Evolutionary conservation across 2,113 vertebrate genomes (phyloP).

Genomic region (Lepisosteus osseus): DNA sequence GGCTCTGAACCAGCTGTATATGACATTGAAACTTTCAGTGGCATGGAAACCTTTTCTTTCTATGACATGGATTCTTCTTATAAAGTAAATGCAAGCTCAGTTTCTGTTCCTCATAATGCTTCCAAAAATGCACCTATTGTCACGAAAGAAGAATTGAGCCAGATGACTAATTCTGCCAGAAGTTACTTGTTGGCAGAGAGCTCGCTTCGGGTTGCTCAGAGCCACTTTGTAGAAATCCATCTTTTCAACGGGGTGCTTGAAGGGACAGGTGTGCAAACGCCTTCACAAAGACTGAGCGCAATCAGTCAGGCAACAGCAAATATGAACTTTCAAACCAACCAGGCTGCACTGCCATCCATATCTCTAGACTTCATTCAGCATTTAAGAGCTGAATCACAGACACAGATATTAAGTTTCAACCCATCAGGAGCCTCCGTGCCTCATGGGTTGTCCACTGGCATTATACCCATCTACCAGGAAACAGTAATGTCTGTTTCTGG

Average conservation of each 20-base stretch:
- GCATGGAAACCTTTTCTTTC: conserved; percentile 27
- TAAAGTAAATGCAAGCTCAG: conserved; percentile 30
- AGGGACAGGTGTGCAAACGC: conserved; percentile 24
- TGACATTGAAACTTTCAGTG: conserved; percentile 32
- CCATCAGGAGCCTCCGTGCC: not conserved
- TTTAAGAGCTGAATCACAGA: not conserved
- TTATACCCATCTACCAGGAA: not conserved
- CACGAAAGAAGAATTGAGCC: not conserved
- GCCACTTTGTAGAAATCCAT: conserved; percentile 18
- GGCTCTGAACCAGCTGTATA: conserved; percentile 38
- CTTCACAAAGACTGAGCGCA: conserved; percentile 9
- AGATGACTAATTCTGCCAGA: not conserved
- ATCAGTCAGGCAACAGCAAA: conserved; percentile 17
- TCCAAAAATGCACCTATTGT: conserved; percentile 13
- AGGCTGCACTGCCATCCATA: not conserved
- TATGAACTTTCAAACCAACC: not conserved
- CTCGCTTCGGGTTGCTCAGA: not conserved
- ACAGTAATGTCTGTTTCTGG: not conserved
- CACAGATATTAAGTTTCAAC: too few species aligned
- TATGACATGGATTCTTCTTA: conserved; percentile 43
- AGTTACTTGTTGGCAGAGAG: not conserved
- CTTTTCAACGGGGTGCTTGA: conserved; percentile 1
- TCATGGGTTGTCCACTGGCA: not conserved
- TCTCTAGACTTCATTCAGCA: not conserved
- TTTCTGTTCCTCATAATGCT: conserved; percentile 3